Conservation (phyloP, 2,888 invertebrate species). For the Coronaproctus castanopsis region DNA sequence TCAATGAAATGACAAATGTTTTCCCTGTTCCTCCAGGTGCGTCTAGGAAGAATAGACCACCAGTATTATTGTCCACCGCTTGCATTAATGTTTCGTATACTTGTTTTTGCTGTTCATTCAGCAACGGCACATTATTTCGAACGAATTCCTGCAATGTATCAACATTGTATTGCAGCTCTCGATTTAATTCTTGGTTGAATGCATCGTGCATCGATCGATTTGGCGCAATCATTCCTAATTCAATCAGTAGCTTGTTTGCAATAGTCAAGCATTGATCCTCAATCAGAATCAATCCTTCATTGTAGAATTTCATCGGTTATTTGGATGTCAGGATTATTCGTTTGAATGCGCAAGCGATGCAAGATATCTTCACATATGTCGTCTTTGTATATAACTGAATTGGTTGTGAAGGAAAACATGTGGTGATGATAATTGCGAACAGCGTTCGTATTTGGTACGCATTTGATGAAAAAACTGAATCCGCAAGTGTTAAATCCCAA, state of each 20-base stretch:
- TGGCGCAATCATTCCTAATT: conserved; percentile 1
- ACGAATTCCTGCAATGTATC: conserved; percentile 17
- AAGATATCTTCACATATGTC: conserved; percentile 20
- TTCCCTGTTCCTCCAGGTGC: conserved; percentile 25
- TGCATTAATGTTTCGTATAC: conserved; percentile 21
- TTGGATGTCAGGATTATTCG: conserved; percentile 15
- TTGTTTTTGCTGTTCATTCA: conserved; percentile 19
- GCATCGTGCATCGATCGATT: not conserved
- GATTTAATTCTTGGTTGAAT: conserved; percentile 15
- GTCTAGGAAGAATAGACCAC: conserved; percentile 20
- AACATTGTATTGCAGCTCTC: conserved; percentile 18
- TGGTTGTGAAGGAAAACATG: conserved; percentile 21
- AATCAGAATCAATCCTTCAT: conserved; percentile 5
- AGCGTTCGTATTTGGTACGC: conserved; percentile 21
- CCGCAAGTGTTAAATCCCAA: conserved; percentile 19
- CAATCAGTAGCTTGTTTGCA: conserved; percentile 1
- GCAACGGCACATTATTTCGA: conserved; percentile 16
- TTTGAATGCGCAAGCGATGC: conserved; percentile 20
- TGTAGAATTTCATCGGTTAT: conserved; percentile 6
- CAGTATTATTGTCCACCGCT: conserved; percentile 17
- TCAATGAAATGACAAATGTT: conserved; percentile 25
- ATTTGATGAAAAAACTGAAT: conserved; percentile 16
- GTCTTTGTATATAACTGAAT: conserved; percentile 19
- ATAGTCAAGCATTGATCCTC: conserved; percentile 14
- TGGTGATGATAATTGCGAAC: conserved; percentile 23